These are phyloP conservation scores for Argopecten irradians DNA, from an alignment of 1,140 invertebrate genomes.

Conservation along the genomic window DNA sequence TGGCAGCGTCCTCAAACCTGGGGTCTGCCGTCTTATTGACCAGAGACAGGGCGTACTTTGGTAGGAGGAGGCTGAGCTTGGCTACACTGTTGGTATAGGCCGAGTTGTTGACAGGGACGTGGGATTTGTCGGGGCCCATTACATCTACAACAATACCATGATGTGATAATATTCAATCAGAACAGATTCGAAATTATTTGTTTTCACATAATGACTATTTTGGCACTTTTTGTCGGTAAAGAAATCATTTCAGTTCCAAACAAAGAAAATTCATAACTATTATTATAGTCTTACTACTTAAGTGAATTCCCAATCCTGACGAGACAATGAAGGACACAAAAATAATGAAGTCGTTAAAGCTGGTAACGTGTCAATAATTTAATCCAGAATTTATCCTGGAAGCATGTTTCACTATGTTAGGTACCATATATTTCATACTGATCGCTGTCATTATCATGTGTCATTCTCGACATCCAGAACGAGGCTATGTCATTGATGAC, in stretches of 20 bases:
- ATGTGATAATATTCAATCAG: too few species aligned
- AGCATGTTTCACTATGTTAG: too few species aligned
- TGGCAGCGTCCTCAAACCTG: constrained; percentile 39
- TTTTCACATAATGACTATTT: neutral
- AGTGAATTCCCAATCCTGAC: too few species aligned
- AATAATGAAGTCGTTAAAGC: too few species aligned
- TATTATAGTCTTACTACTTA: too few species aligned
- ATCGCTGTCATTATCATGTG: constrained; percentile 42
- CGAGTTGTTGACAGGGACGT: constrained; percentile 71
- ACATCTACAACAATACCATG: constrained; percentile 69
- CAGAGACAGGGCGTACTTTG: constrained; percentile 30
- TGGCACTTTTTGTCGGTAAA: too few species aligned
- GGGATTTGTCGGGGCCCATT: constrained; percentile 77
- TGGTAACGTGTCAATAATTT: too few species aligned
- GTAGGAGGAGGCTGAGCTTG: constrained; percentile 57
- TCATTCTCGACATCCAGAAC: constrained; percentile 70
- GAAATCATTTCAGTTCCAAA: too few species aligned
- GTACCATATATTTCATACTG: constrained; percentile 57
- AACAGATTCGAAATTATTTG: too few species aligned
- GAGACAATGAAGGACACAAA: too few species aligned
- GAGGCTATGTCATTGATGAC: constrained; percentile 71
- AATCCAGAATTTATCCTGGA: too few species aligned
- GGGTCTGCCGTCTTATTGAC: constrained; percentile 33
- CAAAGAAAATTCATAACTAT: too few species aligned
- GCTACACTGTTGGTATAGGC: constrained; percentile 76